Evolutionary conservation across 2,797 vertebrate genomes (phyloP), one percentile per base, ranked within the genome.

Genomic region (Artibeus lituratus): DNA sequence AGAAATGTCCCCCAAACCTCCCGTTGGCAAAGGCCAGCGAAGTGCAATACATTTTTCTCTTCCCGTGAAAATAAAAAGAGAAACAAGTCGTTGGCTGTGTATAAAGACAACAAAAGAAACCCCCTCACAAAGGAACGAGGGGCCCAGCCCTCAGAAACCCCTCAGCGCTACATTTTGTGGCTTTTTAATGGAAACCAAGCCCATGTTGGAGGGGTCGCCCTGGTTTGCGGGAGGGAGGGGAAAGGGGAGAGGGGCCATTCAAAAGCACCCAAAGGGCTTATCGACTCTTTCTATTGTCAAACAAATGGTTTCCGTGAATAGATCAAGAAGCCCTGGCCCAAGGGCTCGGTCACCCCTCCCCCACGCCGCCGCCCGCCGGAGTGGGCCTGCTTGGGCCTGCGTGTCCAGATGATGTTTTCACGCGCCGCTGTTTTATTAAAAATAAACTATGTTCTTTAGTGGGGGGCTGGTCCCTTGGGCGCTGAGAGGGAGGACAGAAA

Each of bases 141-240:
- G 98, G 98, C 98, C 98, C 97, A 97, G 98, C 98, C 98, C 98
- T 98, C 97, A 96, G 98, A 98, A 98, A 98, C 97, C 98, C 98
- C 98, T 98, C 96, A 97, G 98, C 98, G 98, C 98, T 98, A 98
- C 98, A 97, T 99, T 99, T 98, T 98, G 98, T 98, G 98, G 98
- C 99, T 99, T 99, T 99, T 99, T 99, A 98, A 99, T 99, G 99
- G 99, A 99, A 99, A 99, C 99, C 97, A 98, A 99, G 98, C 98
- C 98, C 97, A 97, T 98, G 99, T 98, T 98, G 98, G 98, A 98
- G 98, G 35, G 10, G 99, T 99, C 98, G 98, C 98, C 98, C 98
- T 99, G 99, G 98, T 99, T 98, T 98, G 98, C 98, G 98, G 95
- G 98, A 97, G 96, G 98, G 87, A 37, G 55, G 96, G 97, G 29